Evolutionary conservation across 2,113 vertebrate genomes (phyloP).

Genomic region (Prolemur simus): DNA sequence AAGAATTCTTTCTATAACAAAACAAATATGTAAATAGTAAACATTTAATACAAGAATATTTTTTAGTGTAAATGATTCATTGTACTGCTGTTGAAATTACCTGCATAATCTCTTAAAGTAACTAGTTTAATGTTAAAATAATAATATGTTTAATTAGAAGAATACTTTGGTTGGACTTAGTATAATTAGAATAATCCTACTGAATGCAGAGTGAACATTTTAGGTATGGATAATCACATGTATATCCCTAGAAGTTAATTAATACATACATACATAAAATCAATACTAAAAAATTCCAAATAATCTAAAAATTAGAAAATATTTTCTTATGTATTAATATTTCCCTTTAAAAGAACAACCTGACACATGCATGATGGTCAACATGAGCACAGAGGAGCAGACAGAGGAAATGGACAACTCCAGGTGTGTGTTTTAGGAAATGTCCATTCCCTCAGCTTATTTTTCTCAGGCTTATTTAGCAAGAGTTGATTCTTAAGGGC

Average conservation of each 20-base stretch:
- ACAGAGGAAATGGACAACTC: background rate
- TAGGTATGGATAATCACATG: background rate
- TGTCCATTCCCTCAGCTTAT: background rate
- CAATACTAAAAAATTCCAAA: background rate
- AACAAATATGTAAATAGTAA: background rate
- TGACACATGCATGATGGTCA: background rate
- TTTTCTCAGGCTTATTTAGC: background rate
- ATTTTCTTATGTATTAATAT: background rate
- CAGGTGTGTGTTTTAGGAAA: background rate
- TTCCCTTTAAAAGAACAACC: background rate
- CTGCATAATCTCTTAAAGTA: background rate
- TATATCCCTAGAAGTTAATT: background rate
- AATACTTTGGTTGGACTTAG: background rate
- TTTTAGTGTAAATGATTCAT: background rate
- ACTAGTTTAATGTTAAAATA: conserved; percentile 3
- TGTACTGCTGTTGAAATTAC: background rate
- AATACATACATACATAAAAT: background rate
- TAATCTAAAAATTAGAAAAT: background rate
- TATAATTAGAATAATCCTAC: background rate
- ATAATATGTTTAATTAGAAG: background rate
- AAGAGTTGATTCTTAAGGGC: background rate
- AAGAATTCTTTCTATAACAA: background rate
- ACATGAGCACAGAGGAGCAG: background rate
- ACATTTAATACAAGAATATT: background rate
- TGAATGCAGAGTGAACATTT: background rate